Evolutionary conservation across 2,888 invertebrate genomes (phyloP), one percentile per base, ranked within the genome.

Genomic region (Conomelus anceps): DNA sequence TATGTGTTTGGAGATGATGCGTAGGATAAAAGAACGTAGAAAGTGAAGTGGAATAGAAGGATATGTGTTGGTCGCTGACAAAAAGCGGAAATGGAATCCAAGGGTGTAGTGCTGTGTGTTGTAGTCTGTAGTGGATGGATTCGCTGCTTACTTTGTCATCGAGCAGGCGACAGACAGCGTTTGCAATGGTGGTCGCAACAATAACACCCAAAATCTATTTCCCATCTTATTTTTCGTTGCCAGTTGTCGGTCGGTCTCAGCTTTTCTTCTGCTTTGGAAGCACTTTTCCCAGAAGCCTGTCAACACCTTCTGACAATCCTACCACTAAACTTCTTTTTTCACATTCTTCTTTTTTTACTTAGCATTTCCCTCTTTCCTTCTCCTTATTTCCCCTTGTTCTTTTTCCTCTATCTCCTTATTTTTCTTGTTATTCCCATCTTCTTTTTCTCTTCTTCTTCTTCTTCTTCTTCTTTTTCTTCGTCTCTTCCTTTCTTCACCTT

Each of bases 351-450:
- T 7, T n/a, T 7, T 63, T n/a, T n/a, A 26, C 26, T 26, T 26
- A 11, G 26, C n/a, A n/a, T 26, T 34, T 34, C 17, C 13, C 34
- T 9, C 6, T 34, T 34, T 6, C 11, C 17, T 4, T 4, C 34
- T 9, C 84, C 85, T 88, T 20, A 88, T 87, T 88, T 34, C 84
- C 87, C 41, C 87, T 89, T 86, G 90, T 91, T 90, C 88, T 89
- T 86, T 90, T 89, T 85, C 87, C 90, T 89, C 90, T 90, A 89
- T 89, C 89, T 89, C 90, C 89, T 89, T 89, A 88, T 89, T 89
- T 90, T n/a, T n/a, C n/a, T n/a, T n/a, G n/a, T n/a, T n/a, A 86
- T 89, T 88, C 89, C 88, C 88, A 90, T 41, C 88, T 22, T 24
- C 22, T 86, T 86, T 88, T 23, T 17, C 88, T 85, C 84, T 89